Conservation (phyloP, 2,113 vertebrate species). For the Ciconia maguari region DNA sequence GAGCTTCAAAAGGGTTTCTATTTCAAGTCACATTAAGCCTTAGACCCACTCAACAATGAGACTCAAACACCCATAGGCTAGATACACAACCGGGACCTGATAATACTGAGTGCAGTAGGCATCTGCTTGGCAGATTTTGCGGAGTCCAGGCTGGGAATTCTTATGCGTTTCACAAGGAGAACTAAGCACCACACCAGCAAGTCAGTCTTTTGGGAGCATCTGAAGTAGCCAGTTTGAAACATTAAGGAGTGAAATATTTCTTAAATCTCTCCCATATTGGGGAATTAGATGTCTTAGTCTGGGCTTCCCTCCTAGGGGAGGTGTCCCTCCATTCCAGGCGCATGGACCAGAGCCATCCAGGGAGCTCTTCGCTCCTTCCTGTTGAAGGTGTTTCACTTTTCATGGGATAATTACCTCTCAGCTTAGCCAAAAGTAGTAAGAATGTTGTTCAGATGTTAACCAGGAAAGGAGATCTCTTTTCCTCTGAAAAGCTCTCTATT, state of each 20-base stretch:
- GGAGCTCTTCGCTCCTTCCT: neutral
- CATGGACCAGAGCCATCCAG: neutral
- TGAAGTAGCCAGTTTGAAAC: neutral
- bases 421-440: neutral
- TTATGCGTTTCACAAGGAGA: neutral
- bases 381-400: neutral
- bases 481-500: neutral
- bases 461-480: neutral
- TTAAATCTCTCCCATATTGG: neutral
- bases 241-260: neutral
- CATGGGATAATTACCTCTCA: neutral
- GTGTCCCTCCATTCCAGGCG: fast-evolving
- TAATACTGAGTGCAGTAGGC: neutral
- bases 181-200: neutral
- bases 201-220: neutral
- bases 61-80: neutral
- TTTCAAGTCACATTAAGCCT: neutral
- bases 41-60: neutral
- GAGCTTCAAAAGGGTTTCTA: neutral
- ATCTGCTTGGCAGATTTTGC: neutral
- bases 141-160: neutral
- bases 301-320: neutral
- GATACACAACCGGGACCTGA: neutral
- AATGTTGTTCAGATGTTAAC: neutral
- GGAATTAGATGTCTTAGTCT: neutral